Base-by-base conservation (phyloP, 1,140 invertebrate genomes). In the Thaumetopoea pityocampa region DNA sequence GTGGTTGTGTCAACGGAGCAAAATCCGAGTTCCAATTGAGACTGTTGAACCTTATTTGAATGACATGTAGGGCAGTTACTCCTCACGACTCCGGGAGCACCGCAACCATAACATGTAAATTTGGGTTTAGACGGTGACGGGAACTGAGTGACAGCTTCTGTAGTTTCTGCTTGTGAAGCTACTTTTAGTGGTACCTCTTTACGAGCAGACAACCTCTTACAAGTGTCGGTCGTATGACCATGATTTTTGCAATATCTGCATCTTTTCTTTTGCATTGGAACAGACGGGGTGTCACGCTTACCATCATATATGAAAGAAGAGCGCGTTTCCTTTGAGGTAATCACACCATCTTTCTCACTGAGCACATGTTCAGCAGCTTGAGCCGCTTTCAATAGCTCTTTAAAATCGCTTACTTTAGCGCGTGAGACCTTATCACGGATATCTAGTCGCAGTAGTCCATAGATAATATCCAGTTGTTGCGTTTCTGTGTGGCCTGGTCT, bases 81-180 rank as follows among this genome's bases (percentile, higher is more conserved):
- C 0, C 51, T 18, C 0, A 46, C 22, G 1, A 49, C 36, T 0
- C 51, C 51, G 6, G 46, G 51, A 16, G 24, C 10, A 5, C 51
- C 51, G 29, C 51, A 55, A 3, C 51, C 51, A 18, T 55, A 55
- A 23, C 45, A 55, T 0, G 16, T 5, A 11, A 54, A 43, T 3
- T 7, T 27, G 1, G 37, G 32, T 11, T 1, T 4, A 2, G 30
- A 17, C 3, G 28, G 34, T 0, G 32, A 29, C n/a, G 32, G 38
- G 4, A 2, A 5, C 24, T 35, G 19, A 5, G 33, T 23, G 0
- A 26, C 18, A 18, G 15, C 26, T 15, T 20, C 7, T 12, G 4
- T 19, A 6, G 16, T 18, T 16, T 14, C 9, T 8, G 3, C 1
- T 7, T 11, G 14, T 10, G n/a, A 6, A 27, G 9, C 24, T 17